Base-by-base conservation (phyloP, 2,113 vertebrate genomes). In the Onychostoma macrolepis region DNA sequence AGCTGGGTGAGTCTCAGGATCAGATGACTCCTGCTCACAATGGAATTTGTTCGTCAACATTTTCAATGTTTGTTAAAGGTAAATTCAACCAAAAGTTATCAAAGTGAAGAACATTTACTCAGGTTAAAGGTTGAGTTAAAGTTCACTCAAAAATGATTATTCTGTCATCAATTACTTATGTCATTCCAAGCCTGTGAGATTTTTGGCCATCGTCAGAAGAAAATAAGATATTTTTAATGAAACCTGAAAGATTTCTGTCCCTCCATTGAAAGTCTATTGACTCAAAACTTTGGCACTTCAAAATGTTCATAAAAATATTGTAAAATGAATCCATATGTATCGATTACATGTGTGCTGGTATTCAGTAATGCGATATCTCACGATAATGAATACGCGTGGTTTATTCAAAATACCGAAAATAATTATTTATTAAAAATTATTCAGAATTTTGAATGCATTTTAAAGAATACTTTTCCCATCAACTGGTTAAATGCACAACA, bases 11-110 rank as follows among this genome's bases (percentile, higher is more conserved):
- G 92, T 80, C 92, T 95, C 3, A 89, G 91, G 87, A 95, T 78
- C 45, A 97, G 93, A 67, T 94, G 94, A 45, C 91, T 94, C 88
- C 97, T 99, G 91, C 63, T 89, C 45, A 76, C 4, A n/a, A 87
- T 33, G 30, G 10, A 80, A 85, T 78, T 33, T 50, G 58, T 69
- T 53, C 3, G 24, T 24, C 3, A 78, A 36, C 0, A n/a, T 53
- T 36, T 80, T 67, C 8, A 9, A 24, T n/a, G 26, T 69, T 10
- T 13, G 71, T 24, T n/a, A n/a, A 74, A n/a, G 21, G 9, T 43
- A 24, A 74, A 41, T 74, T 2, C 9, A 41, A 2, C 4, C 36
- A 1, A 11, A 36, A 19, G 67, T 21, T 19, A 69, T 33, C 26
- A 19, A 36, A 71, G 2, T 36, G 6, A 69, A 36, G 30, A 36